A percentile compares a stretch with the other conserved stretches of the same genome.
Evolutionary conservation across 1,140 invertebrate species (phyloP).

Genomic region (Popillia japonica): DNA sequence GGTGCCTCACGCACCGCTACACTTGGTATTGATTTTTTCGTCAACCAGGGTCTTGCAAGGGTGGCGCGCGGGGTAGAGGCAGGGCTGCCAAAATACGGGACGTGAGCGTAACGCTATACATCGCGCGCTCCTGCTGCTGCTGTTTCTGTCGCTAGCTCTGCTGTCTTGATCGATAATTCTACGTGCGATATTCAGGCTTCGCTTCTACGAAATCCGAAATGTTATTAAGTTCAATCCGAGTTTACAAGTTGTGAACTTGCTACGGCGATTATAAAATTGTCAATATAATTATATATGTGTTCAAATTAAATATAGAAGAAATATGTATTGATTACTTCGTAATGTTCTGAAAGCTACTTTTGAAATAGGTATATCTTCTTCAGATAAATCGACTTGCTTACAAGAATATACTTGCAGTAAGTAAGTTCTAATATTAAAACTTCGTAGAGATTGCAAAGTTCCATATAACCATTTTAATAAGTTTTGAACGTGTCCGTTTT

Average conservation of each 20-base stretch:
- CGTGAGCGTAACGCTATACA: constrained; percentile 19
- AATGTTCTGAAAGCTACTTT: too few species aligned
- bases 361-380: too few species aligned
- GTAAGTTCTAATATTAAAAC: too few species aligned
- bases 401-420: too few species aligned
- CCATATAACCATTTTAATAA: too few species aligned
- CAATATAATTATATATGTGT: too few species aligned
- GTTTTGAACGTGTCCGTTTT: too few species aligned
- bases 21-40: constrained; percentile 35
- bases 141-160: constrained; percentile 25
- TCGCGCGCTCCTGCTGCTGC: constrained; percentile 30
- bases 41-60: constrained; percentile 21
- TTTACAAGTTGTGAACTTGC: neutral
- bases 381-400: too few species aligned
- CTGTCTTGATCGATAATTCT: constrained; percentile 23
- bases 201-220: neutral
- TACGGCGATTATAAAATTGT: neutral
- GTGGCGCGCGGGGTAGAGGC: constrained; percentile 16
- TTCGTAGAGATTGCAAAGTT: too few species aligned
- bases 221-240: neutral
- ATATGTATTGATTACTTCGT: too few species aligned
- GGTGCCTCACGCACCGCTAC: constrained; percentile 33
- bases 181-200: neutral
- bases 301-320: too few species aligned
- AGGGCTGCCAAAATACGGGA: constrained; percentile 32